Percentiles rank a stretch among this genome's conserved stretches.
These are phyloP conservation scores for Laticauda colubrina DNA, from an alignment of 2,113 vertebrate species.

Conservation along the genomic window DNA sequence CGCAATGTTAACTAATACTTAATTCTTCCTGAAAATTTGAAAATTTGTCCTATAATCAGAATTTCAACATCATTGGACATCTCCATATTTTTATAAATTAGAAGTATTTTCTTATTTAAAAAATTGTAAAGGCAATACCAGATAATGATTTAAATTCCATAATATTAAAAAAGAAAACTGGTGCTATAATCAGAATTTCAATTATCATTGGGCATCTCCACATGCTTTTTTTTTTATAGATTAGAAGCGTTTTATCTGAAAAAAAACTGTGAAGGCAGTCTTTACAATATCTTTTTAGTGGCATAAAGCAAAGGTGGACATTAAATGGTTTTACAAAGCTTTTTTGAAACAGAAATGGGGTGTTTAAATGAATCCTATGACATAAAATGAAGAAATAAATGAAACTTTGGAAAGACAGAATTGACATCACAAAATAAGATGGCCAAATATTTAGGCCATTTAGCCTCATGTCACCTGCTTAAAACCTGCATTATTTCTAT, in stretches of 20 bases:
- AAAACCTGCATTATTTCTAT: not conserved
- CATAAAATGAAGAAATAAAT: not conserved
- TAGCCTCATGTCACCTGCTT: not conserved
- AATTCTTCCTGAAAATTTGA: slow-evolving; percentile 57
- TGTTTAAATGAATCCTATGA: not conserved
- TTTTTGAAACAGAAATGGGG: not conserved
- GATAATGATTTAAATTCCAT: slow-evolving; percentile 55
- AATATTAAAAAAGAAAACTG: not conserved
- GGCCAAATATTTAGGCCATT: not conserved
- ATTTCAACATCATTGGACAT: slow-evolving; percentile 28
- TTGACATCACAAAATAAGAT: not conserved
- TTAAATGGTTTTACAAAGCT: not conserved
- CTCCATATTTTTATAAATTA: slow-evolving; percentile 18
- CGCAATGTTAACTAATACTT: slow-evolving; percentile 75
- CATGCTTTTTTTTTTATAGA: slow-evolving; percentile 16
- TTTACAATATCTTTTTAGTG: slow-evolving; percentile 33
- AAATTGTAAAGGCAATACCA: not conserved
- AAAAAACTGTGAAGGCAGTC: slow-evolving; percentile 24
- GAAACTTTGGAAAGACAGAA: not conserved
- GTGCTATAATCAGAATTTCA: slow-evolving; percentile 31
- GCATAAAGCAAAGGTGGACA: slow-evolving; percentile 8
- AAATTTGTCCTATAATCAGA: slow-evolving; percentile 11
- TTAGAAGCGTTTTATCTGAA: slow-evolving; percentile 13
- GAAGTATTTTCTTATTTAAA: slow-evolving; percentile 8
- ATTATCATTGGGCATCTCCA: slow-evolving; percentile 22